Evolutionary conservation across 1,140 invertebrate species (phyloP).

Genomic region (Heliconius hewitsoni): DNA sequence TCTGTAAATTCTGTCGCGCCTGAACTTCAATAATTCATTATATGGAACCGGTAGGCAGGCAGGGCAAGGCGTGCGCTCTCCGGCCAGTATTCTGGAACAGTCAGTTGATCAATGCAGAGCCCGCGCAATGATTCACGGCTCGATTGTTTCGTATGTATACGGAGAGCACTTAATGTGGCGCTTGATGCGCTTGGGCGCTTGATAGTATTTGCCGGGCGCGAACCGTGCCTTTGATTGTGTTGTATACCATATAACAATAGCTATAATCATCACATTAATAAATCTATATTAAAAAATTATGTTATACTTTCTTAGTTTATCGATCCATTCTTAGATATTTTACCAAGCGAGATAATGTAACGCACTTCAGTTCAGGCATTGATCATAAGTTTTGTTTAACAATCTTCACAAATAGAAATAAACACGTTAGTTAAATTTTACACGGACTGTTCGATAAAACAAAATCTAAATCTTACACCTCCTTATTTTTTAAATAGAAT

Average conservation of each 20-base stretch:
- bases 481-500: too few relatives aligned
- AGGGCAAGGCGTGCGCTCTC: slow-evolving; percentile 28
- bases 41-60: slow-evolving; percentile 48
- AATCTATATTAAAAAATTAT: not conserved
- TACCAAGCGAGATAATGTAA: too few relatives aligned
- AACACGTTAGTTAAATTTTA: too few relatives aligned
- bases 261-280: not conserved
- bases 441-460: too few relatives aligned
- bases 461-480: too few relatives aligned
- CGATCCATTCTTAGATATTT: not conserved
- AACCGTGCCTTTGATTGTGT: slow-evolving; percentile 29
- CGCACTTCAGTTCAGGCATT: too few relatives aligned
- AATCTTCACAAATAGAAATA: too few relatives aligned
- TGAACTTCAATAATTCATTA: slow-evolving; percentile 60
- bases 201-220: slow-evolving; percentile 13
- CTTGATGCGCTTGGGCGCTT: slow-evolving; percentile 17
- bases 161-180: slow-evolving; percentile 32
- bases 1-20: slow-evolving; percentile 54
- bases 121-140: slow-evolving; percentile 52
- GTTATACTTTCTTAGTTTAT: not conserved
- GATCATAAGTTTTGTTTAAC: too few relatives aligned
- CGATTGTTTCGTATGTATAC: slow-evolving; percentile 48
- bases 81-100: slow-evolving; percentile 46
- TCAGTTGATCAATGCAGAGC: slow-evolving; percentile 42
- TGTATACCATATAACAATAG: slow-evolving; percentile 2